Base-by-base conservation (phyloP, 2,113 vertebrate genomes). In the Colaptes auratus region DNA sequence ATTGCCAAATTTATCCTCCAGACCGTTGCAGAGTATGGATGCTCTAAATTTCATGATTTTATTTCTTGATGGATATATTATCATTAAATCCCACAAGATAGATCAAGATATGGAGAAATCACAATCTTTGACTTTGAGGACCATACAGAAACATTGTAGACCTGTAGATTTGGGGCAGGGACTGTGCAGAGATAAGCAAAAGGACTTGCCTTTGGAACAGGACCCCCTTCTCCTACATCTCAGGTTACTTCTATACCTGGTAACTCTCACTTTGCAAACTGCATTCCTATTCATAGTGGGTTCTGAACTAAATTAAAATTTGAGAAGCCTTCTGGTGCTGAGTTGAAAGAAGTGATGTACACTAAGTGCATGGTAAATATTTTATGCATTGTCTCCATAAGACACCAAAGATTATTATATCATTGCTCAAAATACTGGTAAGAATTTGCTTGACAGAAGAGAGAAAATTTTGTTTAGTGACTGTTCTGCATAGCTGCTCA, bases 341-440 rank as follows among this genome's bases (percentile, higher is more conserved):
- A 73, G 60, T 63, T 42, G 56, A 91, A 95, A 88, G n/a, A 85
- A 85, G 19, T 0, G 1, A 63, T 73, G 67, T 35, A 65, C 39
- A 17, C 27, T 91, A 88, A 91, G 82, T 91, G 82, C 42, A 80
- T 63, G 15, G 9, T 95, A 95, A 95, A 94, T 96, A 88, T 92
- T 94, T 95, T 63, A 95, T 95, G 19, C 30, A 20, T 52, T 7
- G 0, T 48, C 30, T 91, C 71, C 48, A 14, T 59, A 86, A 77
- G 10, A 86, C 76, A 80, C 14, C 6, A 7, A 76, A 73, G 84
- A 88, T 66, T 89, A 63, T n/a, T 80, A 30, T 42, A 86, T 71
- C 56, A 50, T 59, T 88, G 44, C 21, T 89, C 82, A 94, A 89
- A 94, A 63, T 36, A 80, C 39, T 77, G n/a, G 30, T 25, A 88